phyloP scores from a whole-genome alignment of 1,140 invertebrate genomes.

The Lasaia peninsularis region DNA sequence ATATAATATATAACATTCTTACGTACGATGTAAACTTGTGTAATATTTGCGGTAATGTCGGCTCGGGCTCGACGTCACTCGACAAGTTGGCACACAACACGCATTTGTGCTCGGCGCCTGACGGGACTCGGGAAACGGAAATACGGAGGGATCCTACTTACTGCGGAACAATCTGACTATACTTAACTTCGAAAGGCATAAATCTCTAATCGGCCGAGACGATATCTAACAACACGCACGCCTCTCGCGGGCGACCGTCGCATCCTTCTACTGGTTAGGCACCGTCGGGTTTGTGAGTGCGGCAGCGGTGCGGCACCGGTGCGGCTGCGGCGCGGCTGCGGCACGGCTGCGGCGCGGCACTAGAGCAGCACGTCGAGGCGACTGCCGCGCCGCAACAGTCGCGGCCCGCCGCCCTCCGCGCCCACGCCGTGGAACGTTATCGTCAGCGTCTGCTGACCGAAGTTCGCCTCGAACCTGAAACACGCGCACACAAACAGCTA shows the following conservation, averaged over 20 bases:
- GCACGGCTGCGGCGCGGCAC: background rate
- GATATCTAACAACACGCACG: background rate
- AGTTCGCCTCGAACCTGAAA: conserved; percentile 88
- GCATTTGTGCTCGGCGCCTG: background rate
- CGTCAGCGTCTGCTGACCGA: conserved; percentile 87
- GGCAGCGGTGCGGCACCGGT: background rate
- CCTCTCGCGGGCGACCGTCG: background rate
- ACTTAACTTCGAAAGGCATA: conserved; percentile 4
- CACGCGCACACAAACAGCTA: conserved; percentile 2
- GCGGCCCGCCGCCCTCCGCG: conserved; percentile 81
- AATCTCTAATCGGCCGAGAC: conserved; percentile 9
- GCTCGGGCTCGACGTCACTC: background rate
- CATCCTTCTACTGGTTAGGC: background rate
- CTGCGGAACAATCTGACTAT: conserved; percentile 10
- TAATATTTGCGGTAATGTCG: background rate
- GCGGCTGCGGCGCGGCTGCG: background rate
- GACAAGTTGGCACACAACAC: conserved; percentile 1
- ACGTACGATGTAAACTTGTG: no score
- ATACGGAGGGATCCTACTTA: no score
- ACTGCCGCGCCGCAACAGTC: conserved; percentile 85
- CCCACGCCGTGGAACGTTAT: conserved; percentile 87
- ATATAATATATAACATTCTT: no score
- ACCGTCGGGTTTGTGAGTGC: background rate
- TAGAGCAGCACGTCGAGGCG: conserved; percentile 89
- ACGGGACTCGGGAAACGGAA: no score